Base-by-base conservation (phyloP, 1,140 invertebrate genomes). In the Drosophila kikkawai region DNA sequence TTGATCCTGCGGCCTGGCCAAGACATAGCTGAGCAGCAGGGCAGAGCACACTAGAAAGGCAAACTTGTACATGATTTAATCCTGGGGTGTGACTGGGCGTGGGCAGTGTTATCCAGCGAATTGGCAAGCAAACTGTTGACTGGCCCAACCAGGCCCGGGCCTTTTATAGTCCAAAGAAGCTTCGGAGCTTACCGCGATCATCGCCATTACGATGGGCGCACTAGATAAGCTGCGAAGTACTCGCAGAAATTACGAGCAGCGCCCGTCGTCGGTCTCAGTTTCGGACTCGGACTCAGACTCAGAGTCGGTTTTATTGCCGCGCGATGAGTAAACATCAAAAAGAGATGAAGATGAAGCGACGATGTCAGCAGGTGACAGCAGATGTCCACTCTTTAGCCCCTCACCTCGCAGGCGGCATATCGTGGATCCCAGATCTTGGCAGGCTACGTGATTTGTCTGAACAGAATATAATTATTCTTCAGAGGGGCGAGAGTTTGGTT, bases 191-290 rank as follows among this genome's bases (percentile, higher is more conserved):
- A 56, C 61, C 57, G 67, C 79, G 55, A 82, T 55, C 73, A 82
- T 48, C 37, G 66, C 73, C 74, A 80, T 79, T 81, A 68, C 84
- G 91, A 91, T 91, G 91, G 91, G 91, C 90, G 91, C 91, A 83
- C 86, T 91, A 92, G 91, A 92, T 92, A 91, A 87, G 83, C 76
- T 75, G 47, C 70, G 70, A 79, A 79, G 78, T 74, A 82, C 64
- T 68, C 68, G 71, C 64, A 66, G 51, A 80, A 82, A 83, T 87
- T 71, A 87, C 68, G 78, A 90, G 85, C 85, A 82, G 80, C 73
- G 53, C 53, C 53, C 77, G 76, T 59, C 50, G 53, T 84, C 53
- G 66, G 50, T 75, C 70, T 70, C 61, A 53, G 82, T 63, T 64
- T 69, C 74, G 32, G 68, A 73, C 17, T 36, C 51, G 17, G 51